Evolutionary conservation across 1,140 invertebrate genomes (phyloP).

Genomic region (Drosophila nigrodunni): DNA sequence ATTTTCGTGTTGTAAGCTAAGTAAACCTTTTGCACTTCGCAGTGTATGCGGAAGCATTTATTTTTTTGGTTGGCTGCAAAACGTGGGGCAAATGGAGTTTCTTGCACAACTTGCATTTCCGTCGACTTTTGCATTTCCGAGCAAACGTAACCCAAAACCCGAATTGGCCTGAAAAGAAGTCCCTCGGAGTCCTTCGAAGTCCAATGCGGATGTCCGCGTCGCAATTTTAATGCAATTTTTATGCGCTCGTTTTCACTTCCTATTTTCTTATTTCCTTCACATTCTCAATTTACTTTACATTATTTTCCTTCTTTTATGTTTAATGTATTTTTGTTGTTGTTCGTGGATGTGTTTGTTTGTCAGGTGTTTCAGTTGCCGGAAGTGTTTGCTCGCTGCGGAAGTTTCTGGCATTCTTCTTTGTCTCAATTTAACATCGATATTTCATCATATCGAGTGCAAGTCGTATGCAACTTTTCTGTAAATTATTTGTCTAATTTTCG

Average conservation of each 20-base stretch:
- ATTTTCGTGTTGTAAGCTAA: conserved; percentile 4
- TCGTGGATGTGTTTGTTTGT: conserved; percentile 43
- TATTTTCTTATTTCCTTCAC: conserved; percentile 56
- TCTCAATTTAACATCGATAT: neutral
- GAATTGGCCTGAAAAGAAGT: conserved; percentile 6
- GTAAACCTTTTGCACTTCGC: conserved; percentile 13
- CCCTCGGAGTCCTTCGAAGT: conserved; percentile 30
- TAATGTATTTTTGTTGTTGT: conserved; percentile 55
- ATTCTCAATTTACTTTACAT: conserved; percentile 6
- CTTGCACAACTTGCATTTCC: conserved; percentile 77
- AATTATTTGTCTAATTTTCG: conserved; percentile 41
- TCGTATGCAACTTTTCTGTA: conserved; percentile 15
- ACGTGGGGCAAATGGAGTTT: conserved; percentile 41
- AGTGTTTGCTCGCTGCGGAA: conserved; percentile 38
- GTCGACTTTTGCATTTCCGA: conserved; percentile 79
- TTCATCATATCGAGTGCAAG: conserved; percentile 6
- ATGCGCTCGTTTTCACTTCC: conserved; percentile 75
- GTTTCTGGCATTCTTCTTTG: conserved; percentile 13
- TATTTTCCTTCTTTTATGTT: conserved; percentile 17
- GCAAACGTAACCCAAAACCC: conserved; percentile 12
- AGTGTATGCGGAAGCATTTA: conserved; percentile 66
- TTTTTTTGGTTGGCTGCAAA: conserved; percentile 41
- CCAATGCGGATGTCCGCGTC: conserved; percentile 75
- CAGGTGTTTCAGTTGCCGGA: conserved; percentile 23
- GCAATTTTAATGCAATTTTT: conserved; percentile 82